Evolutionary conservation across 1,140 invertebrate genomes (phyloP), one percentile per base, ranked within the genome.

Genomic region (Trichonephila clavipes): DNA sequence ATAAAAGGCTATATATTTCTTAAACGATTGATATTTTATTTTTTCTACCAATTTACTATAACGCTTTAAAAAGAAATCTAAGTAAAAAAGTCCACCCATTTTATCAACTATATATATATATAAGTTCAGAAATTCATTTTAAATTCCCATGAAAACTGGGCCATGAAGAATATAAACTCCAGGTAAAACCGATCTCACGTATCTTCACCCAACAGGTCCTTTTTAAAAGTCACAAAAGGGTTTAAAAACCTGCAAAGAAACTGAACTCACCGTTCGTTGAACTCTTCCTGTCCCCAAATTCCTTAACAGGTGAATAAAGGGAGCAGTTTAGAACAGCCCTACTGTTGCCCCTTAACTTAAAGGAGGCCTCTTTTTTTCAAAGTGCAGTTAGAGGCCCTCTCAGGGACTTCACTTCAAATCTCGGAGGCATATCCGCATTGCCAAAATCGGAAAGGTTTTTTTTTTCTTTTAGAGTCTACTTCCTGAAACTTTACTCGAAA

Each of bases 251-350:
- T 51, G 12, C 44, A 14, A 83, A 21, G 14, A 59, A 83, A 83
- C 19, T 58, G 12, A 58, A 59, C n/a, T 83, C 44, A 83, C 82
- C 82, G 82, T 58, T 51, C 82, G 51, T 83, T 83, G 44, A 83
- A 83, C 82, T 21, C 82, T 58, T 77, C 72, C 28, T 12, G 21
- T 51, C 40, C 62, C 66, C 62, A 72, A 34, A 89, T 89, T 89
- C 87, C 66, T 89, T 58, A 89, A 89, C 87, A 89, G 87, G 87
- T 89, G 87, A 62, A 72, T 89, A 58, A 69, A 69, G 21, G 85
- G 51, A 58, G 12, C 62, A 64, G 62, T 21, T 64, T 21, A 77
- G 72, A 28, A 28, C 24, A 89, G 66, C 28, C 44, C 40, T 51
- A 10, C 16, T 24, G 44, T 14, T 64, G 14, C 87, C 87, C 62